Evolutionary conservation across 1,140 invertebrate genomes (phyloP), one percentile per base, ranked within the genome.

Genomic region (Lordiphosa stackelbergi): DNA sequence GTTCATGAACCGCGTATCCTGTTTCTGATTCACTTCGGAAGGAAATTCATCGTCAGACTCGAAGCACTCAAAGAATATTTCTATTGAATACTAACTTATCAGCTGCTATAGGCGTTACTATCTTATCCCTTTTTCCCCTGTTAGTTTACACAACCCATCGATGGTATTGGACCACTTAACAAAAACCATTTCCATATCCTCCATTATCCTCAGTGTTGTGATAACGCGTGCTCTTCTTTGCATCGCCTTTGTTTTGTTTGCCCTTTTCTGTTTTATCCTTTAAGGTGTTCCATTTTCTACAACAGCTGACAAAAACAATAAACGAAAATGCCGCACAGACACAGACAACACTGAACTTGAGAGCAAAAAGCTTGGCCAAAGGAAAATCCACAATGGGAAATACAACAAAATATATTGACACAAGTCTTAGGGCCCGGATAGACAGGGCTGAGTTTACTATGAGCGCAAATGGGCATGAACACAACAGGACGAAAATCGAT

Each of bases 401-500:
- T 31, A 13, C 28, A 28, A 49, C 40, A 9, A 53, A 38, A 70
- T 47, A 48, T 52, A 69, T 69, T 69, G 56, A 59, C 74, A 49
- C 43, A 66, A 40, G 64, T 49, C 69, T 56, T 58, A 51, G 48
- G 56, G 46, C 35, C n/a, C 19, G 41, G n/a, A n/a, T n/a, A n/a
- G n/a, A n/a, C n/a, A n/a, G n/a, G 35, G 28, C 19, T 52, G 40
- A 43, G 64, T 65, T 69, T 69, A 58, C 58, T 54, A 56, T 69
- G 70, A 79, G 66, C 66, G 53, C 41, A 69, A 64, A 68, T 70
- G 56, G 64, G 54, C 43, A 55, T 65, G 36, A 69, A 66, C 69
- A 69, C 55, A 69, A 61, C 49, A 53, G 69, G 53, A 56, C 48
- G 61, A 79, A 79, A 79, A 79, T 81, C 75, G 72, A 79, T 79